Evolutionary conservation across 2,113 vertebrate species (phyloP), one percentile per base, ranked within the genome.

Genomic region (Globicephala melas): DNA sequence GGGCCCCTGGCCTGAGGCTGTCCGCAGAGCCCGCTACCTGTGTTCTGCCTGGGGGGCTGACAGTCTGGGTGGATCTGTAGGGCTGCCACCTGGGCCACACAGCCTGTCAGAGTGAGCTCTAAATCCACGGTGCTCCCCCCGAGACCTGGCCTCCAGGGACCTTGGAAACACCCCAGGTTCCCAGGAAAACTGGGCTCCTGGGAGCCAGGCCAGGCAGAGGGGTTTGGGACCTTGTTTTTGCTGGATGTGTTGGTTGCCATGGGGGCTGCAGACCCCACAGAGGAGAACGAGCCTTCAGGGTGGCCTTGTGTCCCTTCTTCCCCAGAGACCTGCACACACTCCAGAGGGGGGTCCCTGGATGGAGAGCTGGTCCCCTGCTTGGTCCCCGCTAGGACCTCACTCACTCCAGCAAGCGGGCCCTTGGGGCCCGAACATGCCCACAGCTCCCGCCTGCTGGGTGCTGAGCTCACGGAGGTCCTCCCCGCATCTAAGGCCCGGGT

Each of bases 21-120:
- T 82, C 97, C 89, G 3, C 9, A 77, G 33, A 96, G 73, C 0
- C 98, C 88, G 1, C 13, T 94, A 53, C 87, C 98, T n/a, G 38
- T 71, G 89, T 98, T 97, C 60, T 97, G 98, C n/a, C 94, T 95
- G 0, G 73, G 83, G 73, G 33, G 41, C 50, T 98, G 94, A 71
- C 96, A 95, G 41, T 98, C 98, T 5, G 98, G 96, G 86, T 83
- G 97, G 71, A 99, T 98, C 77, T 99, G 98, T 94, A 99, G 38
- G 8, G 98, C 99, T 92, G 98, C 98, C 87, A 99, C 96, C 25
- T 98, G 98, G 55, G 98, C 96, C 53, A 98, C 97, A 70, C 99
- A 99, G 71, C 26, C 98, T 76, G 98, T 98, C 68, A 99, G 76
- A 44, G 98, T 86, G 18, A 98, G 97, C 38, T 98, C 97, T 65